Evolutionary conservation across 1,140 invertebrate species (phyloP).

Genomic region (Aphis gossypii): DNA sequence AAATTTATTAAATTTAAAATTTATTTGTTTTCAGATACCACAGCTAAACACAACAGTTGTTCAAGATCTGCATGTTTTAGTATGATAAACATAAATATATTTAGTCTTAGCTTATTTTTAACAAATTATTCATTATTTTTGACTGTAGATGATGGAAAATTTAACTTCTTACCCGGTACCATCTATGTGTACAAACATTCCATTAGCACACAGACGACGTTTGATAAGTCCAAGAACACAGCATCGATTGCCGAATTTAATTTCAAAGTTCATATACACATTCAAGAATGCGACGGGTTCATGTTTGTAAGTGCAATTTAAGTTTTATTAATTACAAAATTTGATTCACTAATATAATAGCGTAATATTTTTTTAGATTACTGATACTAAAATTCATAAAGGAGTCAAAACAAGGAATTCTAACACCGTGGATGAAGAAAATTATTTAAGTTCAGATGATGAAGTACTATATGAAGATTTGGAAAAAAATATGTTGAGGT

Average conservation of each 20-base stretch:
- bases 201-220: slow-evolving; percentile 46
- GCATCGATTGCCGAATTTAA: slow-evolving; percentile 40
- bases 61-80: slow-evolving; percentile 37
- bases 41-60: background rate
- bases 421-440: slow-evolving; percentile 32
- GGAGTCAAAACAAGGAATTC: slow-evolving; percentile 46
- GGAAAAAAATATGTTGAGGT: slow-evolving; percentile 32
- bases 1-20: background rate
- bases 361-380: background rate
- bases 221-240: slow-evolving; percentile 52
- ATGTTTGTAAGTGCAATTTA: slow-evolving; percentile 10
- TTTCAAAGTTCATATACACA: slow-evolving; percentile 44
- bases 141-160: slow-evolving; percentile 29
- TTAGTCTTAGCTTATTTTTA: background rate
- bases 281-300: slow-evolving; percentile 8
- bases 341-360: background rate
- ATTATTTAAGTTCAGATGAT: slow-evolving; percentile 5
- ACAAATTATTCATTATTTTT: background rate
- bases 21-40: slow-evolving; percentile 16
- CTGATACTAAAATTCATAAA: slow-evolving; percentile 33
- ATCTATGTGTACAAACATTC: slow-evolving; percentile 30
- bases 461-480: background rate
- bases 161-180: slow-evolving; percentile 21
- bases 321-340: background rate
- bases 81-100: background rate